Evolutionary conservation across 2,113 vertebrate species (phyloP).

Genomic region (Galbula dea): DNA sequence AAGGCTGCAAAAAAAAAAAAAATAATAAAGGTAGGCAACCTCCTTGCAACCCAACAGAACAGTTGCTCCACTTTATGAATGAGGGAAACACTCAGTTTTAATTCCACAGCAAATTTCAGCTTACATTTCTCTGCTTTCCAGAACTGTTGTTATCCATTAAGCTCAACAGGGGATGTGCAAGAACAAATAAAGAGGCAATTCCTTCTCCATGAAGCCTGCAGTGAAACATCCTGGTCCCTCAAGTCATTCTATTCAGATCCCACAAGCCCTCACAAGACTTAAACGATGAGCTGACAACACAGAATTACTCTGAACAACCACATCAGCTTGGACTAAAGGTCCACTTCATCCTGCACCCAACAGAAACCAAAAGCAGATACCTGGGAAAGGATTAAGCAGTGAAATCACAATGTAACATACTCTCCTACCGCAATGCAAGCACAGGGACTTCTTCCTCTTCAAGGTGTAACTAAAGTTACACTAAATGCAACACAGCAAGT

Average conservation of each 20-base stretch:
- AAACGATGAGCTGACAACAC: fast-evolving
- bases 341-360: background rate
- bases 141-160: background rate
- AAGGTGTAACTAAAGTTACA: background rate
- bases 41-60: background rate
- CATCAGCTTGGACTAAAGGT: fast-evolving
- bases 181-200: background rate
- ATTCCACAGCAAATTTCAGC: background rate
- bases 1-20: background rate
- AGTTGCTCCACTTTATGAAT: background rate
- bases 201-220: background rate
- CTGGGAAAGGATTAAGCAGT: background rate
- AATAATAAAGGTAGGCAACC: background rate
- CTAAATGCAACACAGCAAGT: background rate
- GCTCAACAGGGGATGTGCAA: background rate
- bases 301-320: background rate
- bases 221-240: background rate
- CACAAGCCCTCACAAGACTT: background rate
- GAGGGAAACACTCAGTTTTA: background rate
- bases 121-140: background rate
- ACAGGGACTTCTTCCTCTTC: background rate
- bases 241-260: background rate
- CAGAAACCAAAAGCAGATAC: background rate
- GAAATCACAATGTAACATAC: fast-evolving
- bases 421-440: background rate